phyloP scores from a whole-genome alignment of 2,113 vertebrate species.

The Crypturellus undulatus region DNA sequence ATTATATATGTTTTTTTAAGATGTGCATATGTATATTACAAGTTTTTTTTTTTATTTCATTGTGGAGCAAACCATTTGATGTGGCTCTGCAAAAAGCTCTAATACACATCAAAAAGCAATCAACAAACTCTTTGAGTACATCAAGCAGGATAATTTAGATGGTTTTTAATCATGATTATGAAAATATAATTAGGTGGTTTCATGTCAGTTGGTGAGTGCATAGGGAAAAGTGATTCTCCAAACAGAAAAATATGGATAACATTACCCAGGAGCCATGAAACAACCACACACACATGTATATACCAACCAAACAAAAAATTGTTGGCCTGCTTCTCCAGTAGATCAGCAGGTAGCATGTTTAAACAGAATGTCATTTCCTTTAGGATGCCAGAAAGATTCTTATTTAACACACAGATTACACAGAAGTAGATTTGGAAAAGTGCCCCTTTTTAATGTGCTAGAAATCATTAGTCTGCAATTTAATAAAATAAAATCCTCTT shows the following conservation, averaged over 20 bases:
- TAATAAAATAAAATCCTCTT: conserved; percentile 57
- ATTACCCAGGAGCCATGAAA: conserved; percentile 67
- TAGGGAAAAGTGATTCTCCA: conserved; percentile 76
- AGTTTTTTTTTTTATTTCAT: conserved; percentile 68
- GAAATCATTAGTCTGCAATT: conserved; percentile 53
- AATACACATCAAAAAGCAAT: conserved; percentile 81
- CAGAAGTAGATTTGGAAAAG: conserved; percentile 65
- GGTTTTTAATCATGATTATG: conserved; percentile 82
- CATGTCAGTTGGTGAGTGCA: conserved; percentile 75
- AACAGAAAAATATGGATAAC: conserved; percentile 74
- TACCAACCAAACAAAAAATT: not conserved
- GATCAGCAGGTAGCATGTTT: conserved; percentile 66
- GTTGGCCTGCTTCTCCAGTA: conserved; percentile 34
- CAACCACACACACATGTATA: not conserved
- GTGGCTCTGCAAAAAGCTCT: conserved; percentile 76
- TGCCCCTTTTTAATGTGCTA: conserved; percentile 57
- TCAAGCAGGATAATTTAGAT: conserved; percentile 80
- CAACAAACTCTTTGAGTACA: conserved; percentile 81
- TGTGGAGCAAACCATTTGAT: conserved; percentile 76
- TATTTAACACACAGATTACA: conserved; percentile 72
- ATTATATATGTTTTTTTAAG: conserved; percentile 75
- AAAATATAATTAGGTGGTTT: conserved; percentile 84
- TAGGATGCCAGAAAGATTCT: conserved; percentile 61
- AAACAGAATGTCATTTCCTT: conserved; percentile 63
- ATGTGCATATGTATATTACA: conserved; percentile 66